Conservation (phyloP, 2,113 vertebrate species). For the Serinus canaria region DNA sequence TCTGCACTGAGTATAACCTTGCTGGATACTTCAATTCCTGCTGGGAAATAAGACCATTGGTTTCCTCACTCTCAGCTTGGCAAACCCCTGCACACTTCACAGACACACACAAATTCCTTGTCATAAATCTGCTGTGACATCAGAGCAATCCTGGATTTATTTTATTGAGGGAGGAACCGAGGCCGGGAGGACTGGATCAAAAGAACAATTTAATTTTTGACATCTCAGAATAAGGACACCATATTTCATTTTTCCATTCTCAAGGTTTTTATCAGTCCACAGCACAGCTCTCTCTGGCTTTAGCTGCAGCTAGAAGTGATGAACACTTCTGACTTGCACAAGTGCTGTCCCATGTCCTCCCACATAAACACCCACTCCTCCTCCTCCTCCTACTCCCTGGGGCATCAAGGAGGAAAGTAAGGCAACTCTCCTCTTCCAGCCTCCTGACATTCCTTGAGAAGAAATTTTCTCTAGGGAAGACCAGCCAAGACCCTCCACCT, state of each 20-base stretch:
- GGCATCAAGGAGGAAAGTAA: neutral
- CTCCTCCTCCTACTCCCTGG: neutral
- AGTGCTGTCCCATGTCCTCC: neutral
- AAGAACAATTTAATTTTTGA: conserved; percentile 28
- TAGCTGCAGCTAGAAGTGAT: neutral
- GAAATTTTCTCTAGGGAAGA: neutral
- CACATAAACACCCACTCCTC: neutral
- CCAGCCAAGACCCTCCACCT: neutral
- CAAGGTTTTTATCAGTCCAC: conserved; percentile 3
- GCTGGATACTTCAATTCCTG: neutral
- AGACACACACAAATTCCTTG: neutral
- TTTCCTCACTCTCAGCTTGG: neutral
- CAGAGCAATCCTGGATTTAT: neutral
- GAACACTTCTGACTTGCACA: neutral
- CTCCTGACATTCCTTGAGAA: neutral
- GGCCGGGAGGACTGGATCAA: neutral
- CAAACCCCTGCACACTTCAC: neutral
- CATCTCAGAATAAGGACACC: neutral
- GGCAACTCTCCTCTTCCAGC: neutral
- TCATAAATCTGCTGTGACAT: neutral
- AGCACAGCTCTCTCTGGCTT: neutral
- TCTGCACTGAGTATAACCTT: neutral
- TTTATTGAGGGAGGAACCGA: neutral
- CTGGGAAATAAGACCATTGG: neutral
- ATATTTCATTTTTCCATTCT: neutral